Conservation (phyloP, 1,140 invertebrate genomes). For the Acyrthosiphon pisum region DNA sequence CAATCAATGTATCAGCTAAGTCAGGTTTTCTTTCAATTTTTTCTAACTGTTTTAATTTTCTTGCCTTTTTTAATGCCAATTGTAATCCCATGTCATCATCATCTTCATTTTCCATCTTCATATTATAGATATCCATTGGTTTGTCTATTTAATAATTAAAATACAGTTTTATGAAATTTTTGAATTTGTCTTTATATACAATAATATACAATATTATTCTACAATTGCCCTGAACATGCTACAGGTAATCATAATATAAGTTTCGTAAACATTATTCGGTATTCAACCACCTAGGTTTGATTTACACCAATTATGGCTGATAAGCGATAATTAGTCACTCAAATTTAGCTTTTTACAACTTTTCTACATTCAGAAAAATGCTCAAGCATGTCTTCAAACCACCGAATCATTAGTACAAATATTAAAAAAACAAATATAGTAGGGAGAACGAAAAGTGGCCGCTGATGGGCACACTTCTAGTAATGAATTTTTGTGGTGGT, state of each 20-base stretch:
- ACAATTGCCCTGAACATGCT: no score
- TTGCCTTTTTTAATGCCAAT: constrained; percentile 76
- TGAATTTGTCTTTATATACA: not conserved
- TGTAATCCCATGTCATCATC: constrained; percentile 83
- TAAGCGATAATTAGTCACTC: not conserved
- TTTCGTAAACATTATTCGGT: no score
- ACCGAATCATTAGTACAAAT: no score
- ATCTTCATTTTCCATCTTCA: constrained; percentile 69
- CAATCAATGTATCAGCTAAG: constrained; percentile 11
- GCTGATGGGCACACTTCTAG: no score
- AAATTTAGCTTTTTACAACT: not conserved
- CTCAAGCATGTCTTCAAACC: no score
- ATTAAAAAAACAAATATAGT: no score
- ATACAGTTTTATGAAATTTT: not conserved
- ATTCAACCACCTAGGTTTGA: no score
- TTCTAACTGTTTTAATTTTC: constrained; percentile 74
- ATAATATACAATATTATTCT: no score
- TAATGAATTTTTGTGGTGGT: no score
- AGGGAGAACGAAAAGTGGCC: no score
- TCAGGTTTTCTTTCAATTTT: constrained; percentile 60
- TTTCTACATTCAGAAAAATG: no score
- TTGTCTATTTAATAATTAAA: constrained; percentile 8
- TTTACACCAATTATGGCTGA: not conserved
- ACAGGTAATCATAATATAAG: no score
- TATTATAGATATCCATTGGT: not conserved